Evolutionary conservation across 1,140 invertebrate genomes (phyloP).

Genomic region (Carcinoscorpius rotundicauda): DNA sequence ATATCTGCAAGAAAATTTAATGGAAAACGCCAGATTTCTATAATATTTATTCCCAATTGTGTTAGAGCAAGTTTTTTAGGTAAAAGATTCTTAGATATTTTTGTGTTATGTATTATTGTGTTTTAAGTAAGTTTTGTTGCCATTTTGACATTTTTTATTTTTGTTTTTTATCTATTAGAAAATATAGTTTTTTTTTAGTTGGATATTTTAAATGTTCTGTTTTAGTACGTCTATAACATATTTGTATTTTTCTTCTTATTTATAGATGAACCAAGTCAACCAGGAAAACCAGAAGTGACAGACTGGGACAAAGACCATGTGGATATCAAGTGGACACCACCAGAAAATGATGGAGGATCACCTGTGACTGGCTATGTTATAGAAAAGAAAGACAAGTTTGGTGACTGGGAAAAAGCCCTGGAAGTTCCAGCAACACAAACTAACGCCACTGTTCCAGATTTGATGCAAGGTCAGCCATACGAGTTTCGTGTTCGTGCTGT

Average conservation of each 20-base stretch:
- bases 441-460: conserved; percentile 71
- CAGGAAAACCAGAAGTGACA: conserved; percentile 73
- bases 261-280: conserved; percentile 78
- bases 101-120: neutral
- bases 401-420: conserved; percentile 82
- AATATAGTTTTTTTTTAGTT: too few relatives aligned
- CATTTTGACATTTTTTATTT: neutral
- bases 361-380: conserved; percentile 75
- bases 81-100: too few relatives aligned
- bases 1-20: too few relatives aligned
- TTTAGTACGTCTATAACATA: too few relatives aligned
- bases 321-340: conserved; percentile 69
- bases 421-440: conserved; percentile 66
- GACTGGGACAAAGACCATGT: conserved; percentile 96
- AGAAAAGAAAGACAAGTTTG: conserved; percentile 88
- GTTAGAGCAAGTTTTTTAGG: too few relatives aligned
- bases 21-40: too few relatives aligned
- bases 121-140: neutral
- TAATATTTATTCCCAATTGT: too few relatives aligned
- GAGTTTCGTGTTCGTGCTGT: conserved; percentile 63
- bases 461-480: conserved; percentile 81
- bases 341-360: conserved; percentile 65
- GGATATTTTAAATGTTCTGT: too few relatives aligned
- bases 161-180: too few relatives aligned
- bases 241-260: neutral